Percentiles rank a stretch among this genome's conserved stretches.
Evolutionary conservation across 1,140 invertebrate genomes (phyloP).

Genomic region (Drosophila rhopaloa): DNA sequence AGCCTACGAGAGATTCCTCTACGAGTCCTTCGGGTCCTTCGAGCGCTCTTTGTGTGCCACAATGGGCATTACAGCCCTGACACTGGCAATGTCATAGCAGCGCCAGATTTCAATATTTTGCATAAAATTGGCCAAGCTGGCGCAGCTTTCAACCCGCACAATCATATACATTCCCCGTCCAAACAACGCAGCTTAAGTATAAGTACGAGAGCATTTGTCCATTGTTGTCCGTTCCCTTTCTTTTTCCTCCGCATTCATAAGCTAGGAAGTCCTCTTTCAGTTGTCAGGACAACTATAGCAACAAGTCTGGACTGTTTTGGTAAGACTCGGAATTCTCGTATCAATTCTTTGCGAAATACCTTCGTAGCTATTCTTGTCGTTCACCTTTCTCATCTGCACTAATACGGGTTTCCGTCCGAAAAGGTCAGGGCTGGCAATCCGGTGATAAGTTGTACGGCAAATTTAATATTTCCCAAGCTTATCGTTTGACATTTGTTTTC

Average conservation of each 20-base stretch:
- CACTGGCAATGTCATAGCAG: conserved; percentile 26
- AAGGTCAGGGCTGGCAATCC: conserved; percentile 5
- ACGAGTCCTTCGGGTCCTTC: conserved; percentile 42
- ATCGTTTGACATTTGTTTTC: conserved; percentile 3
- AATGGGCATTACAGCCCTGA: conserved; percentile 28
- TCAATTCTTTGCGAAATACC: conserved; percentile 19
- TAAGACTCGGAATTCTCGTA: conserved; percentile 15
- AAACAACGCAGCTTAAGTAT: conserved; percentile 18
- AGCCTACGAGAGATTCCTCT: conserved; percentile 55
- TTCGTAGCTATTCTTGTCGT: conserved; percentile 14
- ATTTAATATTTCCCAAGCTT: conserved; percentile 1
- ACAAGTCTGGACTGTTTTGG: conserved; percentile 26
- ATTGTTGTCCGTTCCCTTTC: conserved; percentile 34
- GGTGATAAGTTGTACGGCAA: conserved; percentile 3
- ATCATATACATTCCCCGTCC: conserved; percentile 17
- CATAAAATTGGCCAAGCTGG: conserved; percentile 41
- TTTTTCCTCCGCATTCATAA: conserved; percentile 33
- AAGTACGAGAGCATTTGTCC: conserved; percentile 16
- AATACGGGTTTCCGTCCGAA: conserved; percentile 11
- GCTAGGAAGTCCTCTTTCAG: conserved; percentile 7
- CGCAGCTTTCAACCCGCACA: conserved; percentile 28
- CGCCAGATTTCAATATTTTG: conserved; percentile 49
- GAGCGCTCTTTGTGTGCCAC: conserved; percentile 36
- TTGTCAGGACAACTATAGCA: conserved; percentile 24
- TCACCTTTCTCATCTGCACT: conserved; percentile 19